Evolutionary conservation across 2,888 invertebrate species (phyloP), one percentile per base, ranked within the genome.

Genomic region (Blera fallax): DNA sequence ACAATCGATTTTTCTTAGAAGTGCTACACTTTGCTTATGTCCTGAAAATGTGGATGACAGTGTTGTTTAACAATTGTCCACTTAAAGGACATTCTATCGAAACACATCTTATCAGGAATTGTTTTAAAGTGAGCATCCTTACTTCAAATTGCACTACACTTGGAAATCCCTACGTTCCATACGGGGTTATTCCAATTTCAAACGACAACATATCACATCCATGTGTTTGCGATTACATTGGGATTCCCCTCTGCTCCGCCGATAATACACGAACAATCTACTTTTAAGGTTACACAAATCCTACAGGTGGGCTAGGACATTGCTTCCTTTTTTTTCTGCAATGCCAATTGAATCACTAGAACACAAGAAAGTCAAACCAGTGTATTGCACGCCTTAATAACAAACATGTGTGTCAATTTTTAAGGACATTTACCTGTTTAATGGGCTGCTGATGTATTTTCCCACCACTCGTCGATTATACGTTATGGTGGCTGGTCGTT

Each of bases 341-440:
- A 24, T 24, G 24, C 24, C 80, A 80, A 80, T 80, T 73, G 80
- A 67, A 70, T 73, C 24, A 67, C 29, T 58, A n/a, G 29, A 40
- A 45, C 45, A 43, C n/a, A 45, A 70, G 58, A 62, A 80, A 84
- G 83, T 76, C 74, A 74, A 64, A 56, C 69, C 45, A 69, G 62
- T 60, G 48, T 72, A 34, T 74, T 84, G 84, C 84, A 84, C 84
- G 84, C 80, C 84, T 84, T 84, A 84, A 84, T 76, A 84, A 80
- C 70, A 80, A 84, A 84, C 84, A 84, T 84, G 80, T 84, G 84
- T 84, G 84, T 16, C 34, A 29, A 37, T 80, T 69, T 74, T 82
- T 79, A 84, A 80, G 65, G 74, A 84, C 56, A 69, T 56, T 69
- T 84, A 84, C 84, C 84, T 84, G 74, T 76, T 58, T 11, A 58